phyloP scores from a whole-genome alignment of 2,888 invertebrate species.

The Lacanobia oleracea region DNA sequence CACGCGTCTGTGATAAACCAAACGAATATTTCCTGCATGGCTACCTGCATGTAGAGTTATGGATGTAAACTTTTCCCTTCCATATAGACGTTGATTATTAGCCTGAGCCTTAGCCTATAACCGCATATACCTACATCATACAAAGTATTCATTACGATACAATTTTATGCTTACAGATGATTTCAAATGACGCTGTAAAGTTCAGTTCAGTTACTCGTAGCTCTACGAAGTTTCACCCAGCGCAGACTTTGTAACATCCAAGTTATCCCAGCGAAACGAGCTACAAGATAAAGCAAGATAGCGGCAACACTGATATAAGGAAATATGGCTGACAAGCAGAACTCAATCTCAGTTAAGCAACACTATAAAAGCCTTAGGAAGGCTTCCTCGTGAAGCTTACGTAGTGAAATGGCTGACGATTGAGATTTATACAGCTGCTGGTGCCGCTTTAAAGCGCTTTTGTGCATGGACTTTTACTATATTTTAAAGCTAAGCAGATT shows the following conservation, averaged over 20 bases:
- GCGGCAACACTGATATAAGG: conserved; percentile 26
- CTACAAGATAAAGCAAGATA: conserved; percentile 24
- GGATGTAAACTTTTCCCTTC: no score
- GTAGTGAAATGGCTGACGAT: conserved; percentile 35
- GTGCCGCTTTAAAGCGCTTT: conserved; percentile 31
- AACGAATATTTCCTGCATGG: no score
- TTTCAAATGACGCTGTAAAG: conserved; percentile 26
- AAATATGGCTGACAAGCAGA: conserved; percentile 45
- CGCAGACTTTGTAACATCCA: conserved; percentile 11
- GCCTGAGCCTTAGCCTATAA: no score
- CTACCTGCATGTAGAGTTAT: background rate
- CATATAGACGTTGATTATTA: no score
- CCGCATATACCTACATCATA: background rate
- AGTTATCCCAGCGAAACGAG: conserved; percentile 10
- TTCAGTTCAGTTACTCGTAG: conserved; percentile 25
- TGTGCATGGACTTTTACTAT: conserved; percentile 6
- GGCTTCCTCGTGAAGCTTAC: conserved; percentile 42
- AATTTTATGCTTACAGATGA: conserved; percentile 21
- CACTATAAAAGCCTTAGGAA: conserved; percentile 41
- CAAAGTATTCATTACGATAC: conserved; percentile 9
- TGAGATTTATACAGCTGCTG: conserved; percentile 32
- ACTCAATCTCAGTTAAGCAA: conserved; percentile 52
- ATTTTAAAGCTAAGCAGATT: background rate
- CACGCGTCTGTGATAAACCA: background rate
- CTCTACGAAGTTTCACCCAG: conserved; percentile 18